Conservation (phyloP, 2,113 vertebrate species). For the Megaceryle torquata region DNA sequence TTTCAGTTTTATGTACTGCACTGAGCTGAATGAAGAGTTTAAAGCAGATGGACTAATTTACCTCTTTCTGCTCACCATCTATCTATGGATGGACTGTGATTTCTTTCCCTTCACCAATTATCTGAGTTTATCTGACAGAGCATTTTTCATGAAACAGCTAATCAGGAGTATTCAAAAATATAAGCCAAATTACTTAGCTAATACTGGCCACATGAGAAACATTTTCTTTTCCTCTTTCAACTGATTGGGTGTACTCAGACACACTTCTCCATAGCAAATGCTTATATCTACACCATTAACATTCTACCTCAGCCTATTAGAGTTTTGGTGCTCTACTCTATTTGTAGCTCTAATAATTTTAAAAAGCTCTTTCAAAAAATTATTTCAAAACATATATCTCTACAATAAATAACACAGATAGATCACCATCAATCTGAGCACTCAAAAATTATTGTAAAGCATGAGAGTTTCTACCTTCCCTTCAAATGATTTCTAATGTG, state of each 20-base stretch:
- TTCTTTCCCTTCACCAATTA: slow-evolving; percentile 26
- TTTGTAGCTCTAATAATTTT: slow-evolving; percentile 24
- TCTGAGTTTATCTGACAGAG: slow-evolving; percentile 14
- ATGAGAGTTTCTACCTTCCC: slow-evolving; percentile 28
- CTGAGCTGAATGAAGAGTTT: slow-evolving; percentile 1
- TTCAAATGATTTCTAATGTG: slow-evolving; percentile 60
- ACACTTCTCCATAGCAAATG: background rate
- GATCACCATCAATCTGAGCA: slow-evolving; percentile 47
- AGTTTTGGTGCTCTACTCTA: slow-evolving; percentile 1
- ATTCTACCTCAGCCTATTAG: slow-evolving; percentile 36
- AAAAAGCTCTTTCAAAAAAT: slow-evolving; percentile 10
- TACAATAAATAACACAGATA: slow-evolving; percentile 52
- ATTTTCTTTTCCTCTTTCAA: background rate
- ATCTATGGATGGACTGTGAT: background rate
- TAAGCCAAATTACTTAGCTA: slow-evolving; percentile 29
- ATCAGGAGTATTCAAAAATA: slow-evolving; percentile 32
- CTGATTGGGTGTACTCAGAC: background rate
- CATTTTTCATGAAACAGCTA: slow-evolving; percentile 22
- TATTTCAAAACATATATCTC: slow-evolving; percentile 40
- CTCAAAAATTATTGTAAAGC: slow-evolving; percentile 62
- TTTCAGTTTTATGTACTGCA: slow-evolving; percentile 19
- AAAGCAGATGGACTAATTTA: slow-evolving; percentile 29
- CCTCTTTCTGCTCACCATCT: slow-evolving; percentile 1
- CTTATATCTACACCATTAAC: slow-evolving; percentile 48
- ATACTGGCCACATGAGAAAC: slow-evolving; percentile 27